A percentile compares a stretch with the other conserved stretches of the same genome.
These are phyloP conservation scores for Megaustenia siamemsis DNA, from an alignment of 2,888 invertebrate species.

Conservation along the genomic window DNA sequence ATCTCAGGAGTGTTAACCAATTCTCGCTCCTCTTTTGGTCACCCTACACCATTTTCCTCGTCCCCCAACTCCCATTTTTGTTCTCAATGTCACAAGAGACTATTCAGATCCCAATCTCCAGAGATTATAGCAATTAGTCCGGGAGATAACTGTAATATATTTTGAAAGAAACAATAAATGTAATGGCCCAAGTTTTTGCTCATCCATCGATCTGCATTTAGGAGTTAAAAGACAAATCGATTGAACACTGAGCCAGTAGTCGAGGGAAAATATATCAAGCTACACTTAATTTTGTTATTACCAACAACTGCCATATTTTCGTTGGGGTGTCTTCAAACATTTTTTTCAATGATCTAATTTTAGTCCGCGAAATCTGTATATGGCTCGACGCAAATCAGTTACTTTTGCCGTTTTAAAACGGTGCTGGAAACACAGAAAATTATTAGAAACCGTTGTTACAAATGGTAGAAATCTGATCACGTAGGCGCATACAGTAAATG, in stretches of 20 bases:
- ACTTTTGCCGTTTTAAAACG: too few species aligned
- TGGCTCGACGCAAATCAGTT: too few species aligned
- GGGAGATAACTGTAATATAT: neutral
- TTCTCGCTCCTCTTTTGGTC: neutral
- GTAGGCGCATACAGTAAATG: too few species aligned
- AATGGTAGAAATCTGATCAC: too few species aligned
- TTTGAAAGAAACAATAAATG: slow-evolving; percentile 47
- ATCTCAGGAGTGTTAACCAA: neutral
- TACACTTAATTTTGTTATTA: too few species aligned
- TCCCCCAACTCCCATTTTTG: neutral
- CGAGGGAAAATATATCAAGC: neutral
- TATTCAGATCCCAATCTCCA: neutral
- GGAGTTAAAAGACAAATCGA: neutral
- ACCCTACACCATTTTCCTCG: neutral
- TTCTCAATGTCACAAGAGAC: slow-evolving; percentile 1
- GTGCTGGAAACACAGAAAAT: too few species aligned
- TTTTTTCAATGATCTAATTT: too few species aligned
- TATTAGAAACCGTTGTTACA: too few species aligned
- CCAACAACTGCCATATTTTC: too few species aligned
- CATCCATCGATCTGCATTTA: too few species aligned
- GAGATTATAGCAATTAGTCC: slow-evolving; percentile 12
- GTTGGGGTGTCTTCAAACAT: too few species aligned
- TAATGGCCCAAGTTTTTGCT: slow-evolving; percentile 19
- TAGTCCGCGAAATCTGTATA: too few species aligned
- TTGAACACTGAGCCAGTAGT: neutral